Conservation (phyloP, 1,140 invertebrate genomes). For the Nilaparvata lugens region DNA sequence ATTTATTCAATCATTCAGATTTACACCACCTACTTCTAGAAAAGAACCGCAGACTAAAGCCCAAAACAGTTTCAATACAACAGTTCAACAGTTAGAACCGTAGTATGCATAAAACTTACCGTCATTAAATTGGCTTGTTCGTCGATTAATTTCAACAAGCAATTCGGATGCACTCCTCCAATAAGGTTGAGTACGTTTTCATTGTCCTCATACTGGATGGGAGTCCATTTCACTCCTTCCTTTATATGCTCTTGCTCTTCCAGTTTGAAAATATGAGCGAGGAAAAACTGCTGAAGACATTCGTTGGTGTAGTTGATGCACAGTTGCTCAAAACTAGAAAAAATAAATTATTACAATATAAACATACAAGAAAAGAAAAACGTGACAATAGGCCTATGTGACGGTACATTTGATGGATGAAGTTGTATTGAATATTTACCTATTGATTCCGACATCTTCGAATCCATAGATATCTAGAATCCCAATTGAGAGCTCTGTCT, state of each 20-base stretch:
- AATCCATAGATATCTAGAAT: slow-evolving; percentile 96
- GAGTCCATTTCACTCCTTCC: slow-evolving; percentile 85
- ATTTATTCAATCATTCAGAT: too few relatives aligned
- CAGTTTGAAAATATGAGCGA: slow-evolving; percentile 90
- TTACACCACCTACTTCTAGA: too few relatives aligned
- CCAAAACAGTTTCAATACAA: too few relatives aligned
- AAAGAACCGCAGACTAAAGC: too few relatives aligned
- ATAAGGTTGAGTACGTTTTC: slow-evolving; percentile 85
- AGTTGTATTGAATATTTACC: slow-evolving; percentile 10
- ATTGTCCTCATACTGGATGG: slow-evolving; percentile 91
- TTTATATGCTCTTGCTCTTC: slow-evolving; percentile 88
- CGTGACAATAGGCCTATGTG: too few relatives aligned
- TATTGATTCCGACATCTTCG: slow-evolving; percentile 83
- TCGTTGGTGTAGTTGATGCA: slow-evolving; percentile 98
- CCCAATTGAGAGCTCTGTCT: slow-evolving; percentile 64
- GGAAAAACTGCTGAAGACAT: slow-evolving; percentile 94
- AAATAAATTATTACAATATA: not conserved
- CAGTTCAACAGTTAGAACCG: too few relatives aligned
- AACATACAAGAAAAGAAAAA: too few relatives aligned
- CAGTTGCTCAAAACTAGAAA: slow-evolving; percentile 84
- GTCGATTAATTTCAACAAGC: slow-evolving; percentile 86
- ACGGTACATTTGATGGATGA: too few relatives aligned
- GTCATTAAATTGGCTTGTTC: slow-evolving; percentile 93
- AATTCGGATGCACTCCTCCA: slow-evolving; percentile 78
- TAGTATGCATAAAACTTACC: slow-evolving; percentile 45